Conservation (phyloP, 2,888 invertebrate species). For the Hedychridium roseum region DNA sequence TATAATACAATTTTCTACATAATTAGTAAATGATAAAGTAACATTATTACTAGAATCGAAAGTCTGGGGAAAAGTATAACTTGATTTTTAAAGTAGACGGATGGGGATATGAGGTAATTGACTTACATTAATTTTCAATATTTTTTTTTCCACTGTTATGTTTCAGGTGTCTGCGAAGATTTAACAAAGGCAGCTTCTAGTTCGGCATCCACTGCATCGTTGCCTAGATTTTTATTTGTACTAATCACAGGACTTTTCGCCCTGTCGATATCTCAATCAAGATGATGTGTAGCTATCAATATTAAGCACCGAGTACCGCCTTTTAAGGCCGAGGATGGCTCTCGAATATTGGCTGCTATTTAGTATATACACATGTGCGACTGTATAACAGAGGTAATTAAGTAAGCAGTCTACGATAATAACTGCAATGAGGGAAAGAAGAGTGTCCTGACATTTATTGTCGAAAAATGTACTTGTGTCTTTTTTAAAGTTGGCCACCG, state of each 20-base stretch:
- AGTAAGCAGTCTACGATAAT: constrained; percentile 1
- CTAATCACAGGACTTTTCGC: constrained; percentile 42
- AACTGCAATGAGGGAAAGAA: constrained; percentile 4
- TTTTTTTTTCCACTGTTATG: no score
- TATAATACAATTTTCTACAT: no score
- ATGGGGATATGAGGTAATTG: no score
- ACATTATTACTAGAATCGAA: no score
- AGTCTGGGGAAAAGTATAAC: no score
- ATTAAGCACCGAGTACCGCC: constrained; percentile 6
- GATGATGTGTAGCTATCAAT: constrained; percentile 53
- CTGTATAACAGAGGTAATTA: not conserved
- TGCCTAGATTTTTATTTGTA: constrained; percentile 39
- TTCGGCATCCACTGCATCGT: constrained; percentile 51
- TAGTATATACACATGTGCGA: not conserved
- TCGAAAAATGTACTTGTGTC: constrained; percentile 3
- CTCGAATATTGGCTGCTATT: constrained; percentile 19
- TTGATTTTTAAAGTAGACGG: no score
- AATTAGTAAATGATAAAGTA: no score
- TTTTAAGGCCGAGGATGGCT: constrained; percentile 12
- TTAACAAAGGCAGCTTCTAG: constrained; percentile 56
- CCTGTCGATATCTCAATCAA: constrained; percentile 48
- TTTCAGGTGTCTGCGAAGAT: constrained; percentile 59
- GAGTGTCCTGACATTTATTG: constrained; percentile 28
- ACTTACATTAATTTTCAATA: no score
- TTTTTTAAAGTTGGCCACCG: not conserved